Evolutionary conservation across 2,888 invertebrate species (phyloP), one percentile per base, ranked within the genome.

Genomic region (Trichogramma evanescens): DNA sequence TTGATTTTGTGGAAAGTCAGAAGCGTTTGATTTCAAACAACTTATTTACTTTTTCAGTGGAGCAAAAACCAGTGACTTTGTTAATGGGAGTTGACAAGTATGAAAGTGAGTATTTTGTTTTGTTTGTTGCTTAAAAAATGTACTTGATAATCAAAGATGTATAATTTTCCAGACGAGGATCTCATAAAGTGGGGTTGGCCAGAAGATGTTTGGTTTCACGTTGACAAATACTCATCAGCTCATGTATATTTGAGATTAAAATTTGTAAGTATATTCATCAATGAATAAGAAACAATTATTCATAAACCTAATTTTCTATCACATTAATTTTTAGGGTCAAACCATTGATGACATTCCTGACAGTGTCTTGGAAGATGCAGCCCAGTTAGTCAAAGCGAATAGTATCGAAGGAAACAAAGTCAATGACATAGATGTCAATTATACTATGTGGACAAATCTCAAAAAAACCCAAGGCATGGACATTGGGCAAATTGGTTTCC

Each of bases 121-220:
- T 10, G 10, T 56, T 41, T 10, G 44, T 41, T 13, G 40, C 39
- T 48, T 42, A 40, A 43, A 42, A 50, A 2, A 6, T 56, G 51
- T 54, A 5, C 7, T 10, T 41, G 26, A 45, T 50, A 42, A 53
- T 57, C 43, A 2, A 26, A 26, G 2, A 26, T 26, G 2, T 13
- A 45, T 9, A 3, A 55, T 54, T 56, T 79, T 81, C 46, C 76
- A 95, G 95, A 99, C 84, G 99, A 99, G 82, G 93, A 96, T 71
- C 81, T 99, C 53, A 97, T 99, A 59, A 92, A 89, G 81, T 99
- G 96, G 94, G 98, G 98, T 45, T 99, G 96, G 95, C 96, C 97
- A 4, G 99, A 99, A 82, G 98, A 99, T 82, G 96, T 99, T 3
- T 99, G 99, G 99, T 99, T 96, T 79, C 96, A 97, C 79, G 96